A percentile compares a stretch with the other conserved stretches of the same genome.
phyloP scores from a whole-genome alignment of 2,113 vertebrate species.

The Castor canadensis region DNA sequence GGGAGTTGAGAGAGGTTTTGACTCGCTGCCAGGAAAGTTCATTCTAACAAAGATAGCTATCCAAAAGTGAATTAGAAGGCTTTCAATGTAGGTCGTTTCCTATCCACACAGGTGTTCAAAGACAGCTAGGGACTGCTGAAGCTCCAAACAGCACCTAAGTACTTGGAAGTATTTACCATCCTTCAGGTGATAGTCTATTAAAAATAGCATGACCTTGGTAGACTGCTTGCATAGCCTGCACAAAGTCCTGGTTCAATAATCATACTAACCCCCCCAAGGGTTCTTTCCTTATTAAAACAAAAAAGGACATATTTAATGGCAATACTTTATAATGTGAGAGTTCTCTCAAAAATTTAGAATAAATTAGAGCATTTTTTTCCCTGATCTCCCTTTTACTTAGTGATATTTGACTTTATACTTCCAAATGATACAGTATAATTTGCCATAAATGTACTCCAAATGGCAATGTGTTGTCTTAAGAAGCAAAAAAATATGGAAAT shows the following conservation, averaged over 20 bases:
- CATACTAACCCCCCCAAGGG: no score
- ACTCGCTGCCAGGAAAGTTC: background rate
- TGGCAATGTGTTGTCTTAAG: conserved; percentile 59
- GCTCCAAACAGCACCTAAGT: rapidly evolving
- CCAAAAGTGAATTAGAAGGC: background rate
- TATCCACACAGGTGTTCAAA: background rate
- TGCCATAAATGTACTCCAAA: conserved; percentile 62
- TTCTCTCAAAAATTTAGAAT: background rate
- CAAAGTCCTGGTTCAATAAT: no score
- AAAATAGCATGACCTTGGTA: background rate
- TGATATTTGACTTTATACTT: conserved; percentile 58
- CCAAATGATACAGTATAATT: conserved; percentile 43
- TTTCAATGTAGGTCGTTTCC: background rate
- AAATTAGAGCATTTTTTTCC: background rate
- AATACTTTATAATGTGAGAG: background rate
- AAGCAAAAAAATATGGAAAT: conserved; percentile 67
- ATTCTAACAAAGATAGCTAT: background rate
- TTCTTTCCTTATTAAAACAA: no score
- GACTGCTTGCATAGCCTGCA: no score
- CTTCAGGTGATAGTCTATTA: background rate
- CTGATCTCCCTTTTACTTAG: background rate
- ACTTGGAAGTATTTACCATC: rapidly evolving
- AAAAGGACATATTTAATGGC: no score
- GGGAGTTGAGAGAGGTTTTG: background rate
- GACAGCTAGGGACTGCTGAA: rapidly evolving